Conservation (phyloP, 92 coral and sea anemone genomes). For the Parazoanthus darwini region DNA sequence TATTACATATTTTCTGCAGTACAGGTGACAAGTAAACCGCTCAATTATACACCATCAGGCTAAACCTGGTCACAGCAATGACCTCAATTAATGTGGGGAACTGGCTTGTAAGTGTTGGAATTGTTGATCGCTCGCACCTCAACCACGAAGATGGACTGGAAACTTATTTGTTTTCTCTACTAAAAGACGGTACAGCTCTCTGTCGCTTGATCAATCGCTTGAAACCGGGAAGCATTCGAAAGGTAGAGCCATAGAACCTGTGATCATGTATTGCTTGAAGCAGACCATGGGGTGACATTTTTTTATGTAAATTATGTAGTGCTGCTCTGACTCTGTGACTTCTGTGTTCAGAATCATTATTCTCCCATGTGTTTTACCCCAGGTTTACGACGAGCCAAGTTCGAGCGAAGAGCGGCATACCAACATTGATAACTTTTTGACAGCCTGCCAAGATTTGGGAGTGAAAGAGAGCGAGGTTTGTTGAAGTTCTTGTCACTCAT, state of each 20-base stretch:
- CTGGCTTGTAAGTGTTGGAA: slow-evolving; percentile 72
- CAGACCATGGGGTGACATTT: slow-evolving; percentile 39
- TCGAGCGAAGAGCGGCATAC: slow-evolving; percentile 61
- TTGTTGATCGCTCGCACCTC: slow-evolving; percentile 52
- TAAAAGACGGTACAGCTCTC: slow-evolving; percentile 68
- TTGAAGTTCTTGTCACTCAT: slow-evolving; percentile 50
- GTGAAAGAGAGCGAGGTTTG: slow-evolving; percentile 80
- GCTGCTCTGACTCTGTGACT: not conserved
- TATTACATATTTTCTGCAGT: slow-evolving; percentile 3
- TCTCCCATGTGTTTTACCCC: slow-evolving; percentile 24
- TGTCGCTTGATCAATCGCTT: slow-evolving; percentile 74
- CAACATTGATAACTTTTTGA: slow-evolving; percentile 66
- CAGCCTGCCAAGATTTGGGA: slow-evolving; percentile 83
- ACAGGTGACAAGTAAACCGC: not conserved
- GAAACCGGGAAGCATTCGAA: slow-evolving; percentile 71
- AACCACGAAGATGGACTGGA: slow-evolving; percentile 49
- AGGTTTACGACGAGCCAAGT: slow-evolving; percentile 69
- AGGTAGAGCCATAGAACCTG: slow-evolving; percentile 57
- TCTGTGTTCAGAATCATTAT: not conserved
- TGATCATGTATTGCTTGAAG: slow-evolving; percentile 36
- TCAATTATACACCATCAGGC: slow-evolving; percentile 3
- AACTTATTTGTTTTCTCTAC: slow-evolving; percentile 47
- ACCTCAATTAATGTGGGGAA: slow-evolving; percentile 42
- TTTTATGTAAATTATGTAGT: slow-evolving; percentile 67
- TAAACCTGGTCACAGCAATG: slow-evolving; percentile 33